A percentile compares a stretch with the other conserved stretches of the same genome.
phyloP scores from a whole-genome alignment of 2,113 vertebrate species.

The Gasterosteus nipponicus region DNA sequence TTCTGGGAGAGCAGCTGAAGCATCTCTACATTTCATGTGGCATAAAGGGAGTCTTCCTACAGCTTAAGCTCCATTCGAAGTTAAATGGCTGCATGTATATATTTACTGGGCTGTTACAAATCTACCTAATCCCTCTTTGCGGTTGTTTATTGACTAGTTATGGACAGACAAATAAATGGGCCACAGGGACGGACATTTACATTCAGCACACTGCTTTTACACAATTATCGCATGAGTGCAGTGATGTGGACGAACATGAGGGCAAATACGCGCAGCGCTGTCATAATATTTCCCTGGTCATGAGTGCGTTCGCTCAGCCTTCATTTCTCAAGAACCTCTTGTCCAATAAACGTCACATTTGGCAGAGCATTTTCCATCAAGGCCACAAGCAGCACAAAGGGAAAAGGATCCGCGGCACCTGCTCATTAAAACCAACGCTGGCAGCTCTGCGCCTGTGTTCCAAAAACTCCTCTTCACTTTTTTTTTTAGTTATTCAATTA shows the following conservation, averaged over 20 bases:
- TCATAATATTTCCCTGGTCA: not conserved
- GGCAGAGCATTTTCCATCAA: too few relatives aligned
- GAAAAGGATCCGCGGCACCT: not conserved
- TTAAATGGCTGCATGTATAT: slow-evolving; percentile 50
- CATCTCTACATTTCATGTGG: too few relatives aligned
- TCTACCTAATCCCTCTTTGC: slow-evolving; percentile 12
- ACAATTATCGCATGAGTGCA: not conserved
- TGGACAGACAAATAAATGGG: not conserved
- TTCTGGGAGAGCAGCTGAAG: too few relatives aligned
- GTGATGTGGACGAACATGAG: not conserved
- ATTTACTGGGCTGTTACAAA: slow-evolving; percentile 30
- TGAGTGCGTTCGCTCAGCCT: not conserved
- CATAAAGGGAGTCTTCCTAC: too few relatives aligned
- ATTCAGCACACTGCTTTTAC: not conserved
- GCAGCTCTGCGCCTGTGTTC: not conserved
- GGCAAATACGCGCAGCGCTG: not conserved
- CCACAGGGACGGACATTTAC: not conserved
- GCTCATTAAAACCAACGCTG: not conserved
- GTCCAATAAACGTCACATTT: not conserved
- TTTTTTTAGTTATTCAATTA: not conserved
- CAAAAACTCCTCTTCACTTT: not conserved
- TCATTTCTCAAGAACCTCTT: not conserved
- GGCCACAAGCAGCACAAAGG: not conserved
- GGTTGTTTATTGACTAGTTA: slow-evolving; percentile 15
- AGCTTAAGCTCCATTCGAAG: slow-evolving; percentile 21